phyloP scores from a whole-genome alignment of 2,797 vertebrate genomes.

The Darevskia mixta region DNA sequence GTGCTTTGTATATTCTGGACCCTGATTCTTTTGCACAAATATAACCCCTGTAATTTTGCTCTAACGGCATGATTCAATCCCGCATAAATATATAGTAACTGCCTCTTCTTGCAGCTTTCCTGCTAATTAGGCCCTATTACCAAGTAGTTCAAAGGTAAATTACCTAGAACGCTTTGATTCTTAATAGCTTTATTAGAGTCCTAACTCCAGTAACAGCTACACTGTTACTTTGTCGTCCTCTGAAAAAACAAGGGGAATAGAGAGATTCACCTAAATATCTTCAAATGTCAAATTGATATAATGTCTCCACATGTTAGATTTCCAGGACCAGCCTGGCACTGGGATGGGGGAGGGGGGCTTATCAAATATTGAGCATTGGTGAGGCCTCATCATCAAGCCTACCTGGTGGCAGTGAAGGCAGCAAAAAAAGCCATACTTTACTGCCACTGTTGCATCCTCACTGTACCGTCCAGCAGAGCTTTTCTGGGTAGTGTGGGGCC shows the following conservation, averaged over 20 bases:
- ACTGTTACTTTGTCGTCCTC: slow-evolving; percentile 34
- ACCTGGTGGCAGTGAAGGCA: too few species aligned
- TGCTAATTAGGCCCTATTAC: slow-evolving; percentile 50
- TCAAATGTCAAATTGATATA: neutral
- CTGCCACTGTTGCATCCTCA: too few species aligned
- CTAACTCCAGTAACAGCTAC: neutral
- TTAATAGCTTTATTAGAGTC: slow-evolving; percentile 16
- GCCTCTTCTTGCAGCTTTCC: slow-evolving; percentile 45
- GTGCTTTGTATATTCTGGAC: neutral
- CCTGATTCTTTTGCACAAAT: neutral
- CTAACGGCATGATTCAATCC: slow-evolving; percentile 15
- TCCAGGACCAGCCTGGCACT: neutral
- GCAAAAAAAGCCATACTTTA: too few species aligned
- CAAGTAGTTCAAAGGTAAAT: slow-evolving; percentile 59
- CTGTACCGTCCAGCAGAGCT: too few species aligned
- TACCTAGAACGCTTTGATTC: slow-evolving; percentile 40
- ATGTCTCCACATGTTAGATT: neutral
- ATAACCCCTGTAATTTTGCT: slow-evolving; percentile 39
- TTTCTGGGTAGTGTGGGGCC: too few species aligned
- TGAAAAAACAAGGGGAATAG: slow-evolving; percentile 15
- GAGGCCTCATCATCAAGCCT: too few species aligned
- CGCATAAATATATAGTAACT: slow-evolving; percentile 27
- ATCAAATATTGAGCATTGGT: neutral
- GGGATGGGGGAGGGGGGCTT: too few species aligned
- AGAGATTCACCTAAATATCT: neutral